Evolutionary conservation across 2,113 vertebrate genomes (phyloP).

Genomic region (Semnornis frantzii): DNA sequence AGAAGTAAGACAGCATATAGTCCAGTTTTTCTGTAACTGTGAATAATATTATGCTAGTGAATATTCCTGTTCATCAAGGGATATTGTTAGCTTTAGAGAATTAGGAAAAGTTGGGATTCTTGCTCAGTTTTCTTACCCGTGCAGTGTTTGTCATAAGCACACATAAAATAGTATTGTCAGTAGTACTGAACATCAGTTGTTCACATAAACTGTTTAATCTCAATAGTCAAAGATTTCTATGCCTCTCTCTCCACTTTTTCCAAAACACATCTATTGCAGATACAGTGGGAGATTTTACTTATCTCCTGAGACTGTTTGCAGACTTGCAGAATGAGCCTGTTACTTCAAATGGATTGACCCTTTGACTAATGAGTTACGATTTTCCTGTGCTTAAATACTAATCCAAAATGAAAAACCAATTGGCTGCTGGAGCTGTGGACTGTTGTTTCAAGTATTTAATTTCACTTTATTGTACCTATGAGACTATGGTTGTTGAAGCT

Average conservation of each 20-base stretch:
- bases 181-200: background rate
- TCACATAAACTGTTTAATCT: background rate
- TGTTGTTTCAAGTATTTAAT: constrained; percentile 5
- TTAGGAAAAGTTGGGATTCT: background rate
- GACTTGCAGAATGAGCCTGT: constrained; percentile 28
- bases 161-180: background rate
- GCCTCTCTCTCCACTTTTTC: background rate
- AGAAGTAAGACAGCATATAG: background rate
- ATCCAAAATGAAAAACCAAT: constrained; percentile 14
- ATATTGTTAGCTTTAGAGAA: background rate
- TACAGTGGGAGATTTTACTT: constrained; percentile 21
- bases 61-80: background rate
- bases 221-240: background rate
- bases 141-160: background rate
- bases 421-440: background rate
- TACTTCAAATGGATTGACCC: constrained; percentile 52
- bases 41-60: background rate
- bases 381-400: constrained; percentile 8
- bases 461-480: constrained; percentile 3
- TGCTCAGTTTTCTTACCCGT: background rate
- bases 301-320: constrained; percentile 14
- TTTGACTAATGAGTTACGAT: constrained; percentile 36
- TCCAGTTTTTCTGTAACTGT: background rate
- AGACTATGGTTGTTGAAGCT: background rate
- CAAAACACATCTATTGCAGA: constrained; percentile 16